Evolutionary conservation across 2,888 invertebrate species (phyloP).

Genomic region (Meiosimyza decipiens): DNA sequence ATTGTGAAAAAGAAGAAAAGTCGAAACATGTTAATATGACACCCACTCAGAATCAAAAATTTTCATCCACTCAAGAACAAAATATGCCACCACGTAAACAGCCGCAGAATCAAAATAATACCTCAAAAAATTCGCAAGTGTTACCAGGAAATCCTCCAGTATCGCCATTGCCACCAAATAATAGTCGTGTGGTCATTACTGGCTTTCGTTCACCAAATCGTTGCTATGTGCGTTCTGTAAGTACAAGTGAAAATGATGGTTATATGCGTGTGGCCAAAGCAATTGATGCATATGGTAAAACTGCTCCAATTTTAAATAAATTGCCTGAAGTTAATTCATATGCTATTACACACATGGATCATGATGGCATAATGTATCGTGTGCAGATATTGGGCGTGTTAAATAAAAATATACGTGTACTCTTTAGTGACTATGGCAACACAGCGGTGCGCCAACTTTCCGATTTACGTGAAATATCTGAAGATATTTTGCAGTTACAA

Average conservation of each 20-base stretch:
- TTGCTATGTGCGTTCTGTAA: conserved; percentile 41
- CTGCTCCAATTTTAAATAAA: conserved; percentile 32
- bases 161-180: conserved; percentile 37
- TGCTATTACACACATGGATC: conserved; percentile 41
- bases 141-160: neutral
- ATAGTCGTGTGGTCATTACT: conserved; percentile 36
- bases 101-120: neutral
- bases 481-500: conserved; percentile 39
- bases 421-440: conserved; percentile 44
- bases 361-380: conserved; percentile 41
- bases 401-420: conserved; percentile 39
- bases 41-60: neutral
- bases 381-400: conserved; percentile 41
- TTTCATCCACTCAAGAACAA: neutral
- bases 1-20: neutral
- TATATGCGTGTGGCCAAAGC: conserved; percentile 33
- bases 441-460: conserved; percentile 38
- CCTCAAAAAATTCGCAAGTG: neutral
- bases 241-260: conserved; percentile 33
- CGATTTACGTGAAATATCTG: conserved; percentile 43
- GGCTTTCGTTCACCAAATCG: conserved; percentile 43
- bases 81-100: neutral
- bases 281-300: conserved; percentile 40
- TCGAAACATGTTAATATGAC: neutral
- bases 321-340: conserved; percentile 39